Conservation (phyloP, 30 jellyfish, hydroid and myxozoan species). For the Aurelia coerulea region DNA sequence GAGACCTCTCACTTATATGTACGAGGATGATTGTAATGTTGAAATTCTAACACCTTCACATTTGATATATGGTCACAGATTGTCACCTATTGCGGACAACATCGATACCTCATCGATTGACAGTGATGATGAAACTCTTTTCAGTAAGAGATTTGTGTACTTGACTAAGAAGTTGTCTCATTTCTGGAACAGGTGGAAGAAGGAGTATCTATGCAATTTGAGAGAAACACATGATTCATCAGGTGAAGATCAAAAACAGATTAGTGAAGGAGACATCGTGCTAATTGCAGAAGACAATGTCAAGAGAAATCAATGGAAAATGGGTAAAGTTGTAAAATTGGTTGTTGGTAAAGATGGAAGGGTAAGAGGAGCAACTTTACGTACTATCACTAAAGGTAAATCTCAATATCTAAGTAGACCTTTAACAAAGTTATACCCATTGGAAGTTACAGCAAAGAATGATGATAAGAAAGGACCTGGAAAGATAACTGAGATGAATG, state of each 20-base stretch:
- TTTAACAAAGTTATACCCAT: conserved; percentile 22
- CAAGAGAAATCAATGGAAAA: conserved; percentile 47
- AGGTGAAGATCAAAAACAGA: not conserved
- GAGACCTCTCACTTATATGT: too few species aligned
- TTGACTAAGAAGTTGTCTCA: conserved; percentile 17
- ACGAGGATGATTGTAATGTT: too few species aligned
- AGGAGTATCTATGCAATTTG: conserved; percentile 50
- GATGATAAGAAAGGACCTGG: not conserved
- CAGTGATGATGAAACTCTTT: not conserved
- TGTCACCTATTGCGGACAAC: not conserved
- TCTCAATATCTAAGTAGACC: conserved; percentile 14
- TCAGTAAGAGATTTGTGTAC: conserved; percentile 9
- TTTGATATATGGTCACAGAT: conserved; percentile 14
- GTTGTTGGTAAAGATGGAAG: conserved; percentile 25
- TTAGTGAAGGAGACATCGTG: conserved; percentile 16
- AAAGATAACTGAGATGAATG: not conserved
- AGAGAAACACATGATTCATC: conserved; percentile 33
- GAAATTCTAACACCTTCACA: conserved; percentile 47
- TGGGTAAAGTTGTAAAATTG: conserved; percentile 14
- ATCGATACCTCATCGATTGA: not conserved
- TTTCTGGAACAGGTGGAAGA: conserved; percentile 60
- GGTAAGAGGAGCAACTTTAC: conserved; percentile 37
- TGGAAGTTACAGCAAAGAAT: not conserved
- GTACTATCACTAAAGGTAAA: conserved; percentile 6
- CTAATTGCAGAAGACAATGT: conserved; percentile 32